Evolutionary conservation across 2,797 vertebrate species (phyloP).

Genomic region (Halcyon badia): DNA sequence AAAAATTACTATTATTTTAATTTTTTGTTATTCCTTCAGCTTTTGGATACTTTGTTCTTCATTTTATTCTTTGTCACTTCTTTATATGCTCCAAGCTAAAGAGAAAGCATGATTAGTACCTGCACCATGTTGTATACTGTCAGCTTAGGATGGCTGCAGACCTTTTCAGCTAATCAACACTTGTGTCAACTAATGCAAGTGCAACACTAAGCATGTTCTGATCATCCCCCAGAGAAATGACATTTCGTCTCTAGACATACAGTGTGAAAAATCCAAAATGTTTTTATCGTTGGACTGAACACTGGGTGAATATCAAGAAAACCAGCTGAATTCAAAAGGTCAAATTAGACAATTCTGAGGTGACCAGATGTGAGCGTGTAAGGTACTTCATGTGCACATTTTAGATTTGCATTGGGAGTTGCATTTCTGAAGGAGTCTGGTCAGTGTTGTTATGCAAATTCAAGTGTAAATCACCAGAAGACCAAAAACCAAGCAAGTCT

Average conservation of each 20-base stretch:
- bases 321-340: constrained; percentile 53
- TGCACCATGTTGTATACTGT: background rate
- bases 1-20: background rate
- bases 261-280: constrained; percentile 21
- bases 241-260: constrained; percentile 44
- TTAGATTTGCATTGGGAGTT: constrained; percentile 23
- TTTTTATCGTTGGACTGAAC: constrained; percentile 49
- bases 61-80: background rate
- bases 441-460: constrained; percentile 59
- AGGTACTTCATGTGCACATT: constrained; percentile 29
- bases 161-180: constrained; percentile 59
- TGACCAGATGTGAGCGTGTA: constrained; percentile 63
- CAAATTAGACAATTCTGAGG: constrained; percentile 46
- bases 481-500: background rate
- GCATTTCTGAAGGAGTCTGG: constrained; percentile 37
- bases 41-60: background rate
- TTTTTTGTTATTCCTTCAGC: background rate
- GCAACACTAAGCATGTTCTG: constrained; percentile 26
- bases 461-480: constrained; percentile 50
- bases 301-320: constrained; percentile 32
- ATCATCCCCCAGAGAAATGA: constrained; percentile 59
- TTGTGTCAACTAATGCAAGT: constrained; percentile 50
- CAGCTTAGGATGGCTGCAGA: constrained; percentile 29
- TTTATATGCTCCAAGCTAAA: background rate
- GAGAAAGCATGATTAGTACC: constrained; percentile 3